These are phyloP conservation scores for Tichodroma muraria DNA, from an alignment of 2,113 vertebrate genomes.

Conservation along the genomic window DNA sequence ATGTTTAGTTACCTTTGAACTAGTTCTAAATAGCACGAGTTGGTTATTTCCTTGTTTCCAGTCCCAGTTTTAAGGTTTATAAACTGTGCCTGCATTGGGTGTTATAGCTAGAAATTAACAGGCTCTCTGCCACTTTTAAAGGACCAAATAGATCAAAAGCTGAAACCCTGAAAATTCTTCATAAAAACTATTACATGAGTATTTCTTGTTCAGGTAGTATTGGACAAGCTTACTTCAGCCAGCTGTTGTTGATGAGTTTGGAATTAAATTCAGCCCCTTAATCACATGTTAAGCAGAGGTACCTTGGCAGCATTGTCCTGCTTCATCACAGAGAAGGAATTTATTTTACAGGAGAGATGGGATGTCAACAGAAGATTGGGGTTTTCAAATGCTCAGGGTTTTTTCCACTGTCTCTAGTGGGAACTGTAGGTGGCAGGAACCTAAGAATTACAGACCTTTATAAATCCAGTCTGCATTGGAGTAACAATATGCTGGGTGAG, in stretches of 20 bases:
- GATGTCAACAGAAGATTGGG: not conserved
- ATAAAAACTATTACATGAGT: not conserved
- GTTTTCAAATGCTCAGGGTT: not conserved
- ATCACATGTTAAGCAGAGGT: not conserved
- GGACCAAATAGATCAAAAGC: not conserved
- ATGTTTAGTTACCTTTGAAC: not conserved
- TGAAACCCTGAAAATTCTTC: not conserved
- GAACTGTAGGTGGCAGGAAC: not conserved
- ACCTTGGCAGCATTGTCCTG: not conserved
- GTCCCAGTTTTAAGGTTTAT: not conserved
- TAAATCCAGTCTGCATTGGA: not conserved
- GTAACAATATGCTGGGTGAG: too few relatives aligned
- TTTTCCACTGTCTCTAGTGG: not conserved
- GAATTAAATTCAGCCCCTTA: not conserved
- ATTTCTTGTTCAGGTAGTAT: not conserved
- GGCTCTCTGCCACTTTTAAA: not conserved
- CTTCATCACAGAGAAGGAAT: not conserved
- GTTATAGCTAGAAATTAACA: not conserved
- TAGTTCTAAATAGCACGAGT: not conserved
- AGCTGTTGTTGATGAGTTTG: not conserved
- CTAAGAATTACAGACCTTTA: not conserved
- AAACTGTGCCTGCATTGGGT: not conserved
- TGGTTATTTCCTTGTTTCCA: not conserved
- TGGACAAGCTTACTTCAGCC: not conserved
- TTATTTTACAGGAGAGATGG: not conserved